Base-by-base conservation (phyloP, 1,140 invertebrate species). In the Neodiprion pinetum region DNA sequence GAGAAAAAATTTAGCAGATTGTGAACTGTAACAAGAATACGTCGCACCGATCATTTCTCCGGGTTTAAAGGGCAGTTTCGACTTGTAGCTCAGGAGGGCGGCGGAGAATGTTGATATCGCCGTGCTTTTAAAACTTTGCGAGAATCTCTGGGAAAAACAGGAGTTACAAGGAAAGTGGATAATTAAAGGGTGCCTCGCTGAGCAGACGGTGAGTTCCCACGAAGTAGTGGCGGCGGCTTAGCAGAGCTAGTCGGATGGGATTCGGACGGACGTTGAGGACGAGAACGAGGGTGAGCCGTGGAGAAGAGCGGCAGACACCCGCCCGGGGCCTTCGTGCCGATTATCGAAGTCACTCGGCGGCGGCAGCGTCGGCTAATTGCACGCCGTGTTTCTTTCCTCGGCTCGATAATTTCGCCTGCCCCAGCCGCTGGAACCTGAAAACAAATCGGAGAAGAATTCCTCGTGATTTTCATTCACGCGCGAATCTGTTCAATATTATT, bases 371-470 rank as follows among this genome's bases (percentile, higher is more conserved):
- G 17, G 75, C 76, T 80, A 80, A 80, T 80, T 80, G 80, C 80
- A 80, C 80, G 80, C 79, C 80, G 77, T 77, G 77, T 77, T 76
- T 78, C 77, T 79, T 73, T 80, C 73, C 79, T 61, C 66, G 17
- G 17, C 17, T 21, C 17, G 17, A 21, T 21, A 21, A 21, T 21
- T 21, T 21, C 17, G 17, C 17, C 17, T 21, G 17, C 17, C 17
- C 17, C 17, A 21, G 17, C 17, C 17, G 17, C 17, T 21, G 17
- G 17, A 21, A 21, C 17, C 17, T 21, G 17, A 21, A 21, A 21
- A 21, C 17, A 21, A 21, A 21, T 21, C 17, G 17, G 17, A 21
- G 17, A 21, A 21, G 17, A 21, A 21, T 21, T 21, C 17, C 17
- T 21, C 17, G 17, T 21, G 17, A 21, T 21, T 21, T 21, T 21